A percentile compares a stretch with the other conserved stretches of the same genome.
These are phyloP conservation scores for Pentalonia nigronervosa DNA, from an alignment of 1,140 invertebrate species.

Conservation along the genomic window DNA sequence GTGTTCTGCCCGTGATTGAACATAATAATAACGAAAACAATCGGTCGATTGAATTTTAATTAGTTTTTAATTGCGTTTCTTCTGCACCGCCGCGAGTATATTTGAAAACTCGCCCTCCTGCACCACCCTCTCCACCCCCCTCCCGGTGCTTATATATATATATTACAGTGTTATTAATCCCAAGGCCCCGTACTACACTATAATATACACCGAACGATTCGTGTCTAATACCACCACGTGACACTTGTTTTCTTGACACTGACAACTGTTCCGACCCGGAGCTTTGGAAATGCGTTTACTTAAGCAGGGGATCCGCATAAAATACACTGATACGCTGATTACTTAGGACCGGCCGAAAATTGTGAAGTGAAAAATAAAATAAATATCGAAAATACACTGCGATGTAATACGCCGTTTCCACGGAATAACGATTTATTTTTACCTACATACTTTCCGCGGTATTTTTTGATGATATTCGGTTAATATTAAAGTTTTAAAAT, in stretches of 20 bases:
- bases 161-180: slow-evolving; percentile 10
- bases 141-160: no score
- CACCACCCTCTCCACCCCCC: no score
- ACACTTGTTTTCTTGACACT: slow-evolving; percentile 51
- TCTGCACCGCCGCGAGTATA: slow-evolving; percentile 38
- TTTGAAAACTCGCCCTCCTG: not conserved
- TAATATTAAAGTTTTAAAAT: not conserved
- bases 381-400: not conserved
- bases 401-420: not conserved
- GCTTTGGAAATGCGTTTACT: not conserved
- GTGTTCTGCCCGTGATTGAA: slow-evolving; percentile 25
- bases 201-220: not conserved
- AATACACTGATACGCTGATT: not conserved
- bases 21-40: slow-evolving; percentile 51
- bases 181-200: not conserved
- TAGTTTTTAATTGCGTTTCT: slow-evolving; percentile 58
- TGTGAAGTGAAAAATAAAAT: not conserved
- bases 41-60: slow-evolving; percentile 58
- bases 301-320: not conserved
- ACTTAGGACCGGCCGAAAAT: not conserved
- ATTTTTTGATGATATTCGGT: not conserved
- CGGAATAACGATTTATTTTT: not conserved
- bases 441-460: not conserved
- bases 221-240: slow-evolving; percentile 41
- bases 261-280: slow-evolving; percentile 10